phyloP scores from a whole-genome alignment of 2,888 invertebrate genomes.

The Andricus quercusramuli region DNA sequence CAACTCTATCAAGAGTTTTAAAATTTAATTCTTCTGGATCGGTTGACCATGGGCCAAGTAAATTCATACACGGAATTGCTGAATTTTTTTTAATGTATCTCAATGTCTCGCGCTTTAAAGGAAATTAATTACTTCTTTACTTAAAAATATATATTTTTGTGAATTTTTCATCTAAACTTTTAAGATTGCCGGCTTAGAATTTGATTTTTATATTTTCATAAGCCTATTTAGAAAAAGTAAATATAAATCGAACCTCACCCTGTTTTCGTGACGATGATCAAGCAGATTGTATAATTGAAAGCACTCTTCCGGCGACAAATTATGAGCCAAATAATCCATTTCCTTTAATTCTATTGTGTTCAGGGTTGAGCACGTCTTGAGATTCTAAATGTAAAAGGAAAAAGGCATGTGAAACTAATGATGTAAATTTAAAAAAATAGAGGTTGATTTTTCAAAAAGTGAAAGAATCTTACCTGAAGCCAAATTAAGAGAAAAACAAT shows the following conservation, averaged over 20 bases:
- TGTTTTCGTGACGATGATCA: slow-evolving; percentile 42
- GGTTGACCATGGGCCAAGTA: slow-evolving; percentile 51
- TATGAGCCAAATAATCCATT: slow-evolving; percentile 50
- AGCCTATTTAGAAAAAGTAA: background rate
- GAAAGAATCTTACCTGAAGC: slow-evolving; percentile 13
- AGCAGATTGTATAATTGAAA: slow-evolving; percentile 51
- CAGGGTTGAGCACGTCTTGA: slow-evolving; percentile 38
- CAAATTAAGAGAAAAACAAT: slow-evolving; percentile 9
- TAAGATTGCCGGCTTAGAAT: background rate
- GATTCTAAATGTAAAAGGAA: slow-evolving; percentile 37
- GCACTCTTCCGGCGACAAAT: slow-evolving; percentile 49
- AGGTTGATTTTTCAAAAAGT: background rate
- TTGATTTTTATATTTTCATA: background rate
- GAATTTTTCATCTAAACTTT: background rate
- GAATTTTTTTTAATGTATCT: slow-evolving; percentile 34
- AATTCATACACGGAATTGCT: slow-evolving; percentile 45
- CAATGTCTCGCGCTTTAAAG: background rate
- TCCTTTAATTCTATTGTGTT: slow-evolving; percentile 49
- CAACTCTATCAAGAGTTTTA: slow-evolving; percentile 50
- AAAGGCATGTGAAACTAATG: background rate
- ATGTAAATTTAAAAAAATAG: background rate
- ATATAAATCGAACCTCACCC: background rate
- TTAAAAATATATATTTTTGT: background rate
- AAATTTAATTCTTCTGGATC: slow-evolving; percentile 46
- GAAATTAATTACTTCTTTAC: background rate